Base-by-base conservation (phyloP, 2,888 invertebrate species). In the Ectemnius continuus region DNA sequence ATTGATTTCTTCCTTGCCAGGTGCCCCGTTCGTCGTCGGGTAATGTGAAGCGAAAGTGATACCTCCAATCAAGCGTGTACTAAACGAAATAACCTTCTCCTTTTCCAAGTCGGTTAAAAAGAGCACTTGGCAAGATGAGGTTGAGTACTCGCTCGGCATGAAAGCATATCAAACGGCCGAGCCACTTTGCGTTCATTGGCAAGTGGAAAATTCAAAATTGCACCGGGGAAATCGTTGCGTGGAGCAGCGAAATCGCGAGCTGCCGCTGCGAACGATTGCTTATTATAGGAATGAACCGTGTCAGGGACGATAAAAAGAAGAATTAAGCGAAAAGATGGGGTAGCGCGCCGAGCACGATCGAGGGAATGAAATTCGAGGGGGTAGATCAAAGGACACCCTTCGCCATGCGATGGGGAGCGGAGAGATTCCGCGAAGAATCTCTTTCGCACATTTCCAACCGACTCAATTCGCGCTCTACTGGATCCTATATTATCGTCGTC, bases 341-440 rank as follows among this genome's bases (percentile, higher is more conserved):
- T 62, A 59, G 68, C 5, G 36, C 36, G 5, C 61, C 48, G 59
- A 62, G 80, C 20, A 68, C 45, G 67, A 65, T 45, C 71, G 65
- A 72, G 73, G 75, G 81, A 70, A 75, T 67, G 67, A 83, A 83
- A 77, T 75, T 82, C 72, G 78, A 70, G 67, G 73, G 84, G 78
- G 70, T 72, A 77, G 84, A 84, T 84, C 84, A 84, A 84, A 84
- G 84, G 76, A 48, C 78, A 56, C 66, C 36, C 36, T 36, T 69
- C 73, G 67, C 47, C 63, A 70, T 62, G 63, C 71, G 71, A 69
- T 48, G 45, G 68, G 59, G 66, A 57, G 16, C 58, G 28, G 48
- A 45, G 61, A 65, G 57, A 67, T 71, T 73, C 71, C 77, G 70
- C 75, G 77, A 73, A 71, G 73, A 80, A 69, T 78, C 78, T 71